Percentiles rank a stretch among this genome's conserved stretches.
phyloP scores from a whole-genome alignment of 2,888 invertebrate genomes.

The Synergus laeviventris region DNA sequence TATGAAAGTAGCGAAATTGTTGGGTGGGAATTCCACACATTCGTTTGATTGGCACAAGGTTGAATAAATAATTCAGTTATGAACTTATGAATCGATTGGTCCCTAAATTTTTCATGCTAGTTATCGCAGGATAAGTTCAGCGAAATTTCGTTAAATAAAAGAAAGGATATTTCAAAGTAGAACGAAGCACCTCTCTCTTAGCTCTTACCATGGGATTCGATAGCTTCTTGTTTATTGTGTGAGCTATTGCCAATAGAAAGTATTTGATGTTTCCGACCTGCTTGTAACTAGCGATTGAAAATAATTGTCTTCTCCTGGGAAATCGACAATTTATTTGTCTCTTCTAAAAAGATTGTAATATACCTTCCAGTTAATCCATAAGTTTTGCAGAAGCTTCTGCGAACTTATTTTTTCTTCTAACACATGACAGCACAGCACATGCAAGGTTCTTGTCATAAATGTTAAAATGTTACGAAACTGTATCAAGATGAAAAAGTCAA shows the following conservation, averaged over 20 bases:
- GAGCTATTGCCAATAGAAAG: slow-evolving; percentile 34
- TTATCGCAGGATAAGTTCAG: neutral
- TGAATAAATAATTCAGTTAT: slow-evolving; percentile 11
- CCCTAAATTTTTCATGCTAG: neutral
- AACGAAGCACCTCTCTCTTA: slow-evolving; percentile 14
- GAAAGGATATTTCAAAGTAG: slow-evolving; percentile 7
- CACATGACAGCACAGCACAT: neutral
- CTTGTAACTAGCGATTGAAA: slow-evolving; percentile 2
- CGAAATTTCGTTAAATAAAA: neutral
- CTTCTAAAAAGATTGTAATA: neutral
- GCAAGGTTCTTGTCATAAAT: neutral
- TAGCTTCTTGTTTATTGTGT: slow-evolving; percentile 20
- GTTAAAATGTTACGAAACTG: neutral
- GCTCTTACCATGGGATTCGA: slow-evolving; percentile 1
- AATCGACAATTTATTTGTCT: neutral
- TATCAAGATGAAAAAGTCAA: slow-evolving; percentile 10
- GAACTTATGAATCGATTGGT: neutral
- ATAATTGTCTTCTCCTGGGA: slow-evolving; percentile 12
- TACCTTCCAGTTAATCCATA: slow-evolving; percentile 12
- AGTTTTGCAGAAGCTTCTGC: neutral
- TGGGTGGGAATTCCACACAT: neutral
- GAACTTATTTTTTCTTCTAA: neutral
- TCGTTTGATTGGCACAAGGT: slow-evolving; percentile 1
- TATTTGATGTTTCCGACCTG: slow-evolving; percentile 30
- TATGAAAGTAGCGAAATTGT: neutral